A percentile compares a stretch with the other conserved stretches of the same genome.
These are phyloP conservation scores for Parazoanthus swiftii DNA, from an alignment of 92 coral and sea anemone genomes.

Conservation along the genomic window DNA sequence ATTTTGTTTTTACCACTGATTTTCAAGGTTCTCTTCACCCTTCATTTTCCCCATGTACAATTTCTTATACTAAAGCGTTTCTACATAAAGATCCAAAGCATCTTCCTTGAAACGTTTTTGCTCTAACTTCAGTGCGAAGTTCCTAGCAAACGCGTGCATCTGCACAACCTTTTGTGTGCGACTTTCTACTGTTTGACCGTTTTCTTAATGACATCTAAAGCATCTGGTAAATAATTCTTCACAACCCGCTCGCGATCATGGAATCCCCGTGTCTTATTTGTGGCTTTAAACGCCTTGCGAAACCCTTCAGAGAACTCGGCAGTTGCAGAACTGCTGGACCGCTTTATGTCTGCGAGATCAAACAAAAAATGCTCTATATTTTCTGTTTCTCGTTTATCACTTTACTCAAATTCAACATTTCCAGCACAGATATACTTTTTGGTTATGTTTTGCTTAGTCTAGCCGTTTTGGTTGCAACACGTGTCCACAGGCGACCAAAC, in stretches of 20 bases:
- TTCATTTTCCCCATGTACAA: constrained; percentile 38
- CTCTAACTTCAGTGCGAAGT: constrained; percentile 37
- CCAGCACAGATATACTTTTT: constrained; percentile 42
- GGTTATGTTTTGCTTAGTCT: constrained; percentile 10
- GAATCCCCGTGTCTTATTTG: constrained; percentile 32
- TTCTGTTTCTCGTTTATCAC: constrained; percentile 23
- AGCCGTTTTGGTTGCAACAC: constrained; percentile 3
- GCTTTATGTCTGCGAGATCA: constrained; percentile 41
- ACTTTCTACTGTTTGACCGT: constrained; percentile 43
- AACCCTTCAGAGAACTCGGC: constrained; percentile 47
- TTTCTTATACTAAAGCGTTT: constrained; percentile 35
- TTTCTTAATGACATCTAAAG: constrained; percentile 29
- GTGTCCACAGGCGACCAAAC: neutral
- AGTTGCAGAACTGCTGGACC: constrained; percentile 36
- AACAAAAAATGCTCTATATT: constrained; percentile 29
- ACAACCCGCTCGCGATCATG: constrained; percentile 38
- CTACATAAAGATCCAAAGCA: constrained; percentile 25
- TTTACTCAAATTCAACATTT: constrained; percentile 47
- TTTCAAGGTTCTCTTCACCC: neutral
- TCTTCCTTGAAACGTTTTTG: constrained; percentile 15
- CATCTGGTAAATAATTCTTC: constrained; percentile 42
- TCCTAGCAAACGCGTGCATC: constrained; percentile 47
- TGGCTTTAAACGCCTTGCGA: constrained; percentile 48
- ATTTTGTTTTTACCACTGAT: neutral
- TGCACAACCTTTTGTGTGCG: constrained; percentile 47